Evolutionary conservation across 2,888 invertebrate species (phyloP), one percentile per base, ranked within the genome.

Genomic region (Chironomus riparius): DNA sequence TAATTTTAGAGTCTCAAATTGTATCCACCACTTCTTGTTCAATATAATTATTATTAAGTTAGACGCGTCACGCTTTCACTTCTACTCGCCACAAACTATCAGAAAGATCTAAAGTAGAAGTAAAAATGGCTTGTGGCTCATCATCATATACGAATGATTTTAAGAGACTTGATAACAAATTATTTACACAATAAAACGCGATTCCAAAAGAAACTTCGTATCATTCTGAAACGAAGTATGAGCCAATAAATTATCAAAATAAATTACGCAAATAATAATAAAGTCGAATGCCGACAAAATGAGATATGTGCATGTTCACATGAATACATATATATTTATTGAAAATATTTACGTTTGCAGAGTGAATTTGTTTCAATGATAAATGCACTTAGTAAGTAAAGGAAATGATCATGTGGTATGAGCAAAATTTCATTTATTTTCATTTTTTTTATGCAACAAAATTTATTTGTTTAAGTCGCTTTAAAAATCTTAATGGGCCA

Each of bases 111-210:
- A 38, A 68, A 62, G 62, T 38, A 38, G 38, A 38, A 38, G 38
- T 38, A 38, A 22, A 47, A 47, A 18, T 68, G n/a, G 24, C 48
- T 38, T 74, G 38, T 48, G 13, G 68, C 48, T 68, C 74, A 61
- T 47, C 74, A 61, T 47, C 24, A 68, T 74, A 74, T 74, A 65
- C 65, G 18, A 13, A 65, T 74, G 61, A 74, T 47, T 73, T 68
- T 68, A 38, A 47, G 22, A 72, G 61, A 68, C 12, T 62, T 74
- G 74, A 74, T 74, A 74, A 74, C 74, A 74, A 74, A 74, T 74
- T 74, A 48, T 74, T 74, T 74, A 74, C 65, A 74, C 74, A 68
- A 47, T 28, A 70, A 70, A 70, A 70, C 13, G 68, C 56, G n/a
- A 56, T 56, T 65, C 13, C 24, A 22, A 24, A 22, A 21, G 38